These are phyloP conservation scores for Oceanodroma tethys DNA, from an alignment of 2,113 vertebrate genomes.

Conservation along the genomic window DNA sequence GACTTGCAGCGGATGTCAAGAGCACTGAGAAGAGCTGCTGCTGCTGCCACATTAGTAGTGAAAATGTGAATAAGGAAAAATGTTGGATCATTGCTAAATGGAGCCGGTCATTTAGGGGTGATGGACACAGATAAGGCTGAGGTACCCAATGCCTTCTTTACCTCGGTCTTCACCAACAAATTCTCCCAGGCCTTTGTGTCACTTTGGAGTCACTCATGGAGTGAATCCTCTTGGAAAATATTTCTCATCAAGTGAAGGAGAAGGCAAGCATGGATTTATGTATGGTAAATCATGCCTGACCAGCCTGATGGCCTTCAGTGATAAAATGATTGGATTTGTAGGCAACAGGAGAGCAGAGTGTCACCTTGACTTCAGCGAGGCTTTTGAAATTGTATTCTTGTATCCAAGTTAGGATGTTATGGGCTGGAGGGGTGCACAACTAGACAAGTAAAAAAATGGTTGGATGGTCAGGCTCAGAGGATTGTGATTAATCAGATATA, in stretches of 20 bases:
- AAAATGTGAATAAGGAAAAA: background rate
- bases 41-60: background rate
- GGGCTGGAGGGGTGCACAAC: background rate
- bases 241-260: background rate
- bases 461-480: background rate
- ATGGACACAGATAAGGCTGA: background rate
- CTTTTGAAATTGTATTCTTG: background rate
- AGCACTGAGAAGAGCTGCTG: background rate
- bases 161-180: background rate
- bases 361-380: background rate
- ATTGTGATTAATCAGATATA: background rate
- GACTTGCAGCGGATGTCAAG: rapidly evolving
- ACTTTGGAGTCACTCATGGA: background rate
- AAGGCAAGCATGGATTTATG: background rate
- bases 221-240: background rate
- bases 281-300: background rate
- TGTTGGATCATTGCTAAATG: background rate
- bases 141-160: background rate
- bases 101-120: background rate
- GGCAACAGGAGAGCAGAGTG: background rate
- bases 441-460: background rate
- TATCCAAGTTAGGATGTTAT: background rate
- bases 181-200: background rate
- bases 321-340: background rate
- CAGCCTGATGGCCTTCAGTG: background rate